Conservation (phyloP, 2,888 invertebrate genomes). For the Cryptus armator region DNA sequence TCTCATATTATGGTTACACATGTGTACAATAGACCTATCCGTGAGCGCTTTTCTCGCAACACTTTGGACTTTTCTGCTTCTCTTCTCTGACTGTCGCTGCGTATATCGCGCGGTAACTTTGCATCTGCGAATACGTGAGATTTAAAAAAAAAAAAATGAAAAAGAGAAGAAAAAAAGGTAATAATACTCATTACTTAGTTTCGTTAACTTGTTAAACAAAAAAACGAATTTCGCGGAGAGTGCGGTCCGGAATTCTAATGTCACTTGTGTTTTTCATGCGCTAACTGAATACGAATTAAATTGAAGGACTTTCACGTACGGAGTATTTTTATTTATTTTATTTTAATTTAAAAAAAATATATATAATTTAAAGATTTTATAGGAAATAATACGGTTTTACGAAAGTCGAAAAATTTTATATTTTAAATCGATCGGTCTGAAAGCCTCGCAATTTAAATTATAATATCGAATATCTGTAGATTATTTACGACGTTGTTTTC, state of each 20-base stretch:
- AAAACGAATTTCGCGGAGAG: not conserved
- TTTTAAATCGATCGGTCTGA: slow-evolving; percentile 75
- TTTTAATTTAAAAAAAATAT: not conserved
- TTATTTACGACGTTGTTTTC: slow-evolving; percentile 84
- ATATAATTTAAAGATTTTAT: slow-evolving; percentile 13
- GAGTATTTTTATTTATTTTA: slow-evolving; percentile 3
- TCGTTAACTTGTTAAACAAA: slow-evolving; percentile 39
- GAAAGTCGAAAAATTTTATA: slow-evolving; percentile 54
- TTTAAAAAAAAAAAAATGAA: slow-evolving; percentile 1
- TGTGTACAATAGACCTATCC: slow-evolving; percentile 56
- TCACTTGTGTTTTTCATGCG: not conserved
- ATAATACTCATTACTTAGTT: slow-evolving; percentile 33
- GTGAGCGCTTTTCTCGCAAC: not conserved
- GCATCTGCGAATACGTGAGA: slow-evolving; percentile 15
- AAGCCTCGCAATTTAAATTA: slow-evolving; percentile 81
- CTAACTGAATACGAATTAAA: slow-evolving; percentile 16
- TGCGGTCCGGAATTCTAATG: slow-evolving; percentile 1
- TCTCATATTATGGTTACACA: slow-evolving; percentile 80
- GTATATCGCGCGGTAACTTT: not conserved
- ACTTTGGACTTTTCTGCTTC: slow-evolving; percentile 32
- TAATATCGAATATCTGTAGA: slow-evolving; percentile 80
- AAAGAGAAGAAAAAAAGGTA: not conserved
- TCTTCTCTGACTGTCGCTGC: not conserved
- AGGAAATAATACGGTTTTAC: slow-evolving; percentile 38
- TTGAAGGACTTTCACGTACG: not conserved